Conservation (phyloP, 2,113 vertebrate genomes). For the Chamaea fasciata region DNA sequence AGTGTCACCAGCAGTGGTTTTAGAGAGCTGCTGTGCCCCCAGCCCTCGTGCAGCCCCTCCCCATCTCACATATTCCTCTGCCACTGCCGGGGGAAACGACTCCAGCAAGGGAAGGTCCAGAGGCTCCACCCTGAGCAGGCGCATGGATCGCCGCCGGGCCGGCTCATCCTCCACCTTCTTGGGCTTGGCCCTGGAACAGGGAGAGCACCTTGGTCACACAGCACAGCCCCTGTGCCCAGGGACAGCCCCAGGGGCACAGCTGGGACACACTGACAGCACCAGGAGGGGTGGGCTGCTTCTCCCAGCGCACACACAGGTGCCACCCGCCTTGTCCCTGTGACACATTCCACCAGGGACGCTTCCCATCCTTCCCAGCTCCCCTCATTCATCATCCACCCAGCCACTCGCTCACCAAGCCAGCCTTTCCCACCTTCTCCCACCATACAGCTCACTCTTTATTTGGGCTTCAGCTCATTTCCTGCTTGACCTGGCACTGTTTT, state of each 20-base stretch:
- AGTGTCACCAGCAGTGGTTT: fast-evolving
- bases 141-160: conserved; percentile 66
- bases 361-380: not conserved
- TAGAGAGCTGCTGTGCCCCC: not conserved
- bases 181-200: conserved; percentile 42
- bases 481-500: not conserved
- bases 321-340: fast-evolving
- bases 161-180: conserved; percentile 44
- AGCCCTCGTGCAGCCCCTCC: not conserved
- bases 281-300: not conserved
- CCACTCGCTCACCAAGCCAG: fast-evolving
- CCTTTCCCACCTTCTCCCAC: not conserved
- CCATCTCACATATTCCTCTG: conserved; percentile 60
- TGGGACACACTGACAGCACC: not conserved
- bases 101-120: not conserved
- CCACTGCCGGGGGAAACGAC: not conserved
- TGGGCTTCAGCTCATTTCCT: not conserved
- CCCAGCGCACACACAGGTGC: fast-evolving
- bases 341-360: not conserved
- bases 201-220: fast-evolving
- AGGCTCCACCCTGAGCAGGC: conserved; percentile 58
- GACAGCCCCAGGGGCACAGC: not conserved
- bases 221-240: fast-evolving
- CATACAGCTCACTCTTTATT: not conserved
- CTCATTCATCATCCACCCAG: not conserved